Conservation (phyloP, 2,888 invertebrate species). For the Napeogenes sylphis region DNA sequence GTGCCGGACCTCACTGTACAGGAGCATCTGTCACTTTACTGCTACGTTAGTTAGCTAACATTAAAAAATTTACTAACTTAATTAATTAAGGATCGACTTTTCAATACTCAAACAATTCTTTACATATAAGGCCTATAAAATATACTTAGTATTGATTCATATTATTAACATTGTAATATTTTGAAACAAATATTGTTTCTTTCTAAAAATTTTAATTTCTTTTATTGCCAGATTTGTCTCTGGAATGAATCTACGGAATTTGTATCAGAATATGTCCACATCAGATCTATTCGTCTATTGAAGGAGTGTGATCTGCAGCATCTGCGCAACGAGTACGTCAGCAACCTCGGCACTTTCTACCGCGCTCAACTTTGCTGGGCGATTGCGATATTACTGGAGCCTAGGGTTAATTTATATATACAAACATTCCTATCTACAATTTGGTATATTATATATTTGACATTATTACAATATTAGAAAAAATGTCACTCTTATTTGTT, state of each 20-base stretch:
- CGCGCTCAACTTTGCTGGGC: conserved; percentile 69
- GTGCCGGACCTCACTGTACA: conserved; percentile 58
- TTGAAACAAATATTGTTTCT: too few species aligned
- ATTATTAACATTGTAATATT: too few species aligned
- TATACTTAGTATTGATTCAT: too few species aligned
- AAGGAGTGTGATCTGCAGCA: conserved; percentile 48
- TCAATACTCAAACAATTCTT: too few species aligned
- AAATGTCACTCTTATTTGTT: neutral
- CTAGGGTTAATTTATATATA: conserved; percentile 42
- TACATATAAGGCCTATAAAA: too few species aligned
- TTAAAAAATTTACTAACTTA: too few species aligned
- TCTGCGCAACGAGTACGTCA: conserved; percentile 41
- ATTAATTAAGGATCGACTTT: too few species aligned
- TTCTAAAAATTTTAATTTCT: neutral
- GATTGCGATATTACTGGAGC: conserved; percentile 56
- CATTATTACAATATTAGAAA: neutral
- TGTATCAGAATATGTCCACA: conserved; percentile 43
- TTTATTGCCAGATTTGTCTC: conserved; percentile 47
- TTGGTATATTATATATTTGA: neutral
- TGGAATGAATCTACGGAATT: conserved; percentile 47
- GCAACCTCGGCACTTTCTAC: conserved; percentile 49
- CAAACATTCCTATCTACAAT: neutral
- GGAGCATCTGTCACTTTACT: conserved; percentile 54
- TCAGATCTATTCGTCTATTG: conserved; percentile 43
- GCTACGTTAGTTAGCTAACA: conserved; percentile 20